A percentile compares a stretch with the other conserved stretches of the same genome.
phyloP scores from a whole-genome alignment of 1,140 invertebrate genomes.

The Drosophila tsacasi region DNA sequence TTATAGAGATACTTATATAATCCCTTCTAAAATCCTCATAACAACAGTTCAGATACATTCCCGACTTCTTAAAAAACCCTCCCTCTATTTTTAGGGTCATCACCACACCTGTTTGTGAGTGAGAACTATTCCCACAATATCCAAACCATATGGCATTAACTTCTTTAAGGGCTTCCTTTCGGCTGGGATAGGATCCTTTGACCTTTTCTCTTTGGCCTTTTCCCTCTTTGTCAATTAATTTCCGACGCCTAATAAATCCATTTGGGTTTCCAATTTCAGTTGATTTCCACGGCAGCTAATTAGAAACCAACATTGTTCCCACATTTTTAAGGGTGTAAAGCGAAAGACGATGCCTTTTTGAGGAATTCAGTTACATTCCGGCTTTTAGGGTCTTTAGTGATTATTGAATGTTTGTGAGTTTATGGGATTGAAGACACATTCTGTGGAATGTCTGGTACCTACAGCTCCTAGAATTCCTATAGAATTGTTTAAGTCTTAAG shows the following conservation, averaged over 20 bases:
- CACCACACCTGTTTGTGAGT: conserved; percentile 8
- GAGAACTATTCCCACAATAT: conserved; percentile 26
- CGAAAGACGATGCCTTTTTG: not conserved
- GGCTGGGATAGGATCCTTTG: conserved; percentile 20
- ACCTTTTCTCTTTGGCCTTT: conserved; percentile 27
- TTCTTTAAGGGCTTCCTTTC: conserved; percentile 22
- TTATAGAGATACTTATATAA: not conserved
- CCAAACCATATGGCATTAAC: conserved; percentile 18
- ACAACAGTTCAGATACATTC: not conserved
- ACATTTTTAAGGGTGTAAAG: conserved; percentile 6
- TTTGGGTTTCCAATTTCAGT: conserved; percentile 62
- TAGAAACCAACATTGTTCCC: conserved; percentile 17
- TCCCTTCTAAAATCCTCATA: not conserved
- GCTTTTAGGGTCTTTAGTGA: conserved; percentile 3
- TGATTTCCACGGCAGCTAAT: conserved; percentile 28
- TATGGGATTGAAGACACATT: not conserved
- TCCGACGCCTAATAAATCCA: conserved; percentile 60
- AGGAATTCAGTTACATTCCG: not conserved
- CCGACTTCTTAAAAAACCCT: not conserved
- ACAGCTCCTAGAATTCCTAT: not conserved
- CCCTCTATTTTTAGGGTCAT: not conserved
- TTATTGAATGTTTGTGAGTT: conserved; percentile 5
- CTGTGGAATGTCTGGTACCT: not conserved
- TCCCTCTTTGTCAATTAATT: conserved; percentile 46
- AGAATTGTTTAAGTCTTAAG: not conserved